Evolutionary conservation across 2,113 vertebrate species (phyloP), one percentile per base, ranked within the genome.

Genomic region (Otis tarda): DNA sequence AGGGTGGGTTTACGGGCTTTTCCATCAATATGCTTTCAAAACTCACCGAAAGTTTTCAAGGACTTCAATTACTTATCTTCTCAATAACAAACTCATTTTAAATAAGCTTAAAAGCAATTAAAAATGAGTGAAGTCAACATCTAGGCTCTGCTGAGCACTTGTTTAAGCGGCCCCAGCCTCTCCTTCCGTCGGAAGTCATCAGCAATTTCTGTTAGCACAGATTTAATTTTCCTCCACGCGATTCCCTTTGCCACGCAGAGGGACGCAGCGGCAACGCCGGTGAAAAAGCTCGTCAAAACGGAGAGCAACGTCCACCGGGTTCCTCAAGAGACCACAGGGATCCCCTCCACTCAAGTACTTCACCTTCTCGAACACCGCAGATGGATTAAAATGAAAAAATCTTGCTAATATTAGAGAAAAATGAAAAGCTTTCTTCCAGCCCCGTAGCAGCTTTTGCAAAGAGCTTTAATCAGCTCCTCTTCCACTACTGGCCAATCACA

Each of bases 61-160:
- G 65, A 65, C n/a, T 70, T 92, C 31, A 73, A 78, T 65, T 67
- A 67, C 52, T 76, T 64, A 49, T 14, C 47, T 87, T 82, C 79
- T 68, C 80, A 77, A 35, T 35, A 92, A 67, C 79, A 85, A 85
- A 56, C 28, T 60, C 63, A 20, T 93, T 82, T 60, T 33, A 73
- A 68, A 59, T 60, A 88, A 84, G 39, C 39, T 60, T 68, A 37
- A 80, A 79, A 93, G 67, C 80, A 89, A 91, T 93, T 79, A 93
- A 71, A 85, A 86, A 37, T 5, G 0, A 82, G 57, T 83, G 59
- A 71, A 86, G 61, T 30, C 94, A 82, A 83, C 75, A 56, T 27
- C n/a, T 53, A n/a, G 33, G 57, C 85, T 65, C 73, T 70, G 45
- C 61, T 31, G 82, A 81, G 35, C 60, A 69, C 60, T 77, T 78